Evolutionary conservation across 2,797 vertebrate genomes (phyloP).

Genomic region (Scyliorhinus canicula): DNA sequence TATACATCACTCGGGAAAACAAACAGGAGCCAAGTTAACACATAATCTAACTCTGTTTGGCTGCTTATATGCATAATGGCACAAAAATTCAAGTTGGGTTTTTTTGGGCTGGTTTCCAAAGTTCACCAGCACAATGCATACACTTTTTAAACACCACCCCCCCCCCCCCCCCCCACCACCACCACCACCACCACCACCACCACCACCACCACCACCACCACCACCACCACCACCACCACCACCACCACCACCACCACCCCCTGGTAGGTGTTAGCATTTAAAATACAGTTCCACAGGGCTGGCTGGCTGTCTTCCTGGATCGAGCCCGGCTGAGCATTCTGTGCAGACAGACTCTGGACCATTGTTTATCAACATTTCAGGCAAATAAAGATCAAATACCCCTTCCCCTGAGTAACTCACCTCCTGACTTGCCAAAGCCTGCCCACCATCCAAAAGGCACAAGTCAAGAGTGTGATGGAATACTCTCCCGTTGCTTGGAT

Average conservation of each 20-base stretch:
- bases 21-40: slow-evolving; percentile 9
- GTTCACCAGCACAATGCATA: background rate
- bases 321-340: background rate
- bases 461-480: too few species aligned
- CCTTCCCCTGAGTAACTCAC: too few species aligned
- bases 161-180: background rate
- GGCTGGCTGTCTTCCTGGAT: background rate
- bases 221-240: too few species aligned
- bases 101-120: slow-evolving; percentile 21
- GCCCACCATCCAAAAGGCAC: too few species aligned
- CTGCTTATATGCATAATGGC: slow-evolving; percentile 23
- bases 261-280: background rate
- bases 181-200: too few species aligned
- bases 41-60: background rate
- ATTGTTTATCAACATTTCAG: background rate
- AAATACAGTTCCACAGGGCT: background rate
- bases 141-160: background rate
- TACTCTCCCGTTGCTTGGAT: too few species aligned
- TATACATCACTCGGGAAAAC: background rate
- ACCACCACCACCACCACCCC: background rate
- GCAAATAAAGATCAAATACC: too few species aligned
- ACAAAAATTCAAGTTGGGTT: slow-evolving; percentile 14
- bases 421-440: too few species aligned
- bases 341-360: background rate
- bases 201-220: too few species aligned